These are phyloP conservation scores for Sepioteuthis lessoniana DNA, from an alignment of 2,888 invertebrate genomes.

Conservation along the genomic window DNA sequence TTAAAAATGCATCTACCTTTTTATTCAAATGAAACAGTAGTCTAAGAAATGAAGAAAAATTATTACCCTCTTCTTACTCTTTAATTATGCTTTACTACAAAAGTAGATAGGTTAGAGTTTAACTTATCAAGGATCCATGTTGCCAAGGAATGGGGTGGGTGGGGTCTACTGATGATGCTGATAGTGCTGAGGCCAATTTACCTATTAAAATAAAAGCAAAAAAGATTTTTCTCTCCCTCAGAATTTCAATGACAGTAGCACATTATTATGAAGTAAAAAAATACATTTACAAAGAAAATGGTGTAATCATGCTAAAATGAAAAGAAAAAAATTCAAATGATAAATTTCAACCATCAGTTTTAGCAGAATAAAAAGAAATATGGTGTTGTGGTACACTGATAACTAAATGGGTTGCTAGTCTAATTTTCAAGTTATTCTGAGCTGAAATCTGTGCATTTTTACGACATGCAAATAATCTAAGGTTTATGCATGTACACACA, in stretches of 20 bases:
- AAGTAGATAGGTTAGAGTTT: not conserved
- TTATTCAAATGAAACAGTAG: conserved; percentile 33
- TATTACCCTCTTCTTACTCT: not conserved
- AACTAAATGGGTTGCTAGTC: not conserved
- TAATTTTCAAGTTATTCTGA: not conserved
- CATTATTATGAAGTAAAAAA: too few relatives aligned
- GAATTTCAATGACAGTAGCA: not conserved
- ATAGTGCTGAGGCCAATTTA: too few relatives aligned
- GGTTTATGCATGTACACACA: not conserved
- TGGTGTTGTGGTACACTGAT: not conserved
- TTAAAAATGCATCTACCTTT: conserved; percentile 33
- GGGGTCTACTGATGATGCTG: not conserved
- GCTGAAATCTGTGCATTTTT: not conserved
- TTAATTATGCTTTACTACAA: conserved; percentile 6
- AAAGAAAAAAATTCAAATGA: not conserved
- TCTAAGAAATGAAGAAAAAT: conserved; percentile 18
- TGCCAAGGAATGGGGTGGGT: not conserved
- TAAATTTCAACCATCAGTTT: not conserved
- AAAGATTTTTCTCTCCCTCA: not conserved
- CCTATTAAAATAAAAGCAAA: not conserved
- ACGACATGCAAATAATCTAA: not conserved
- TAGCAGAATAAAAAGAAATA: not conserved
- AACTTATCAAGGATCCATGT: not conserved
- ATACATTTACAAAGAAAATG: too few relatives aligned
- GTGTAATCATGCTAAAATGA: not conserved